A percentile compares a stretch with the other conserved stretches of the same genome.
These are phyloP conservation scores for Diorhabda sublineata DNA, from an alignment of 1,140 invertebrate genomes.

Conservation along the genomic window DNA sequence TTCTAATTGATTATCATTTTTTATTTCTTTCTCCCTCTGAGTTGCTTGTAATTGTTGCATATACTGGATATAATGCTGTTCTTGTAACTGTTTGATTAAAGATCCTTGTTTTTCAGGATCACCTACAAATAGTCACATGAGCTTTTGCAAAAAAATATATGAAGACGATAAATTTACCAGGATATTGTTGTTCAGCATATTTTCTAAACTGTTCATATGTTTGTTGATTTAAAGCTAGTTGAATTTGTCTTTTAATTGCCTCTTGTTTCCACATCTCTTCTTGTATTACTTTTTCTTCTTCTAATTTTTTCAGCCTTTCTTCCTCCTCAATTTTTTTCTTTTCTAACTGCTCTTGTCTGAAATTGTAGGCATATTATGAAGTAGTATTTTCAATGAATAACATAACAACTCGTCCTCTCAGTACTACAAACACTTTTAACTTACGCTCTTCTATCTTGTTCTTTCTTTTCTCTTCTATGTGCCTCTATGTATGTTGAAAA, in stretches of 20 bases:
- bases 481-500: conserved; percentile 92
- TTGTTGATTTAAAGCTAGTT: conserved; percentile 94
- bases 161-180: conserved; percentile 54
- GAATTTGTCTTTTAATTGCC: conserved; percentile 74
- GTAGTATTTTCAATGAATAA: too few species aligned
- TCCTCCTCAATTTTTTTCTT: conserved; percentile 50
- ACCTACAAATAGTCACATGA: conserved; percentile 23
- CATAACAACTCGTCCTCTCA: too few species aligned
- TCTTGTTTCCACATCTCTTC: conserved; percentile 58
- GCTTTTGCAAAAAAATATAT: background rate
- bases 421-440: conserved; percentile 20
- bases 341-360: conserved; percentile 42
- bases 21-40: conserved; percentile 41
- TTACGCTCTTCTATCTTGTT: conserved; percentile 62
- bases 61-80: conserved; percentile 97
- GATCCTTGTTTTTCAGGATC: conserved; percentile 91
- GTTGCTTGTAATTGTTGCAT: conserved; percentile 77
- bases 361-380: conserved; percentile 12
- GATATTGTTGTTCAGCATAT: conserved; percentile 95
- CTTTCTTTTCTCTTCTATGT: conserved; percentile 73
- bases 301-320: conserved; percentile 56
- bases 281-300: conserved; percentile 57
- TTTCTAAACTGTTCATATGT: conserved; percentile 89
- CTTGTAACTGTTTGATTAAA: conserved; percentile 88
- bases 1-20: conserved; percentile 44